Percentiles rank a stretch among this genome's conserved stretches.
phyloP scores from a whole-genome alignment of 1,140 invertebrate species.

The Anadara kagoshimensis region DNA sequence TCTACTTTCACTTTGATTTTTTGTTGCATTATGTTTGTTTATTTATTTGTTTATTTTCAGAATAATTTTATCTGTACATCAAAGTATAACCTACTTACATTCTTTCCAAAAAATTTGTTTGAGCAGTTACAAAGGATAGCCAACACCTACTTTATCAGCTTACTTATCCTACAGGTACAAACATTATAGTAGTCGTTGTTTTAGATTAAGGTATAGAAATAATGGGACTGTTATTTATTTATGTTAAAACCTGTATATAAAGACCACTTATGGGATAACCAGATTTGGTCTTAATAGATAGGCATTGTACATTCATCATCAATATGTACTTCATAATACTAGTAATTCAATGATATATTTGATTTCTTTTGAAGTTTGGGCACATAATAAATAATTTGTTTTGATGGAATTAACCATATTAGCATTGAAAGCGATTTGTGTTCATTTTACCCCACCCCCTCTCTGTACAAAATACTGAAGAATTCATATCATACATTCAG shows the following conservation, averaged over 20 bases:
- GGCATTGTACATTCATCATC: too few relatives aligned
- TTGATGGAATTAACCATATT: too few relatives aligned
- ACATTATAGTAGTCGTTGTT: background rate
- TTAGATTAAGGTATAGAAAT: too few relatives aligned
- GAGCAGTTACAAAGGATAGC: conserved; percentile 98
- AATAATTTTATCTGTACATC: conserved; percentile 98
- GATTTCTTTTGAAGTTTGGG: too few relatives aligned
- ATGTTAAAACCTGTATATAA: background rate
- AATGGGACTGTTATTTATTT: background rate
- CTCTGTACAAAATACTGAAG: too few relatives aligned
- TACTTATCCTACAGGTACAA: conserved; percentile 97
- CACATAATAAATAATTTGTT: too few relatives aligned
- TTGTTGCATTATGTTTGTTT: conserved; percentile 11
- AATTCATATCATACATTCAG: too few relatives aligned
- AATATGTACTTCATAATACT: too few relatives aligned
- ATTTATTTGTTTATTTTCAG: conserved; percentile 77
- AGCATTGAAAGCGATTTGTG: too few relatives aligned
- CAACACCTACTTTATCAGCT: conserved; percentile 98
- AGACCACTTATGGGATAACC: background rate
- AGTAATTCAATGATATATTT: too few relatives aligned
- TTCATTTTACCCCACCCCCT: too few relatives aligned
- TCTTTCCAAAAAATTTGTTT: conserved; percentile 96
- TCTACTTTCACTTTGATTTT: background rate
- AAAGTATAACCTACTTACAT: conserved; percentile 95
- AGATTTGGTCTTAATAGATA: background rate